Evolutionary conservation across 2,797 vertebrate species (phyloP).

Genomic region (Cygnus olor): DNA sequence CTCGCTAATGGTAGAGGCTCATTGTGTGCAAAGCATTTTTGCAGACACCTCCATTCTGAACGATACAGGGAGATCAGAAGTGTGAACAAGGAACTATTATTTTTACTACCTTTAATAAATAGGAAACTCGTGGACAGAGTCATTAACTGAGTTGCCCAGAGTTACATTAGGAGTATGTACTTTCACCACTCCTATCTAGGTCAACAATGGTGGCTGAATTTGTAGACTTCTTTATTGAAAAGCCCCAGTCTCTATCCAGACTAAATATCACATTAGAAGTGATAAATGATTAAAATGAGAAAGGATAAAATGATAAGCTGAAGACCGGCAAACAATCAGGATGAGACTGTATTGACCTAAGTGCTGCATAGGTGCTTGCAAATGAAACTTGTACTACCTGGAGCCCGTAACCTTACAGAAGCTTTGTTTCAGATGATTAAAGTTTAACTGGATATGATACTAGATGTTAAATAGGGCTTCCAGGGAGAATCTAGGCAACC

Average conservation of each 20-base stretch:
- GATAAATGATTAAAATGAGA: background rate
- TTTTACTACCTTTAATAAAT: background rate
- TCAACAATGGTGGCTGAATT: background rate
- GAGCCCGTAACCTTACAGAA: background rate
- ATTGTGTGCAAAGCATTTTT: background rate
- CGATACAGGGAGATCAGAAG: background rate
- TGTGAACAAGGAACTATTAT: background rate
- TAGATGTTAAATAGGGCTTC: background rate
- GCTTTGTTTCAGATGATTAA: background rate
- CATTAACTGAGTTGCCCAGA: background rate
- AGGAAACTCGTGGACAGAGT: background rate
- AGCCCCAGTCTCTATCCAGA: background rate
- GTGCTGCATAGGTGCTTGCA: background rate
- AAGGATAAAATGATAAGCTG: background rate
- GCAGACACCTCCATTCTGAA: background rate
- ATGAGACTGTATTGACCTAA: background rate
- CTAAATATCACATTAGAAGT: background rate
- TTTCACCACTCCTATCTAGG: background rate
- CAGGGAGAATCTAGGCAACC: background rate
- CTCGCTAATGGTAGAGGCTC: background rate
- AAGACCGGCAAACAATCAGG: background rate
- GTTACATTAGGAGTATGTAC: background rate
- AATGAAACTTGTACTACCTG: background rate
- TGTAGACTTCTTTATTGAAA: background rate
- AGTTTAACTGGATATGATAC: background rate